Base-by-base conservation (phyloP, 2,888 invertebrate genomes). In the Pheosia tremula region DNA sequence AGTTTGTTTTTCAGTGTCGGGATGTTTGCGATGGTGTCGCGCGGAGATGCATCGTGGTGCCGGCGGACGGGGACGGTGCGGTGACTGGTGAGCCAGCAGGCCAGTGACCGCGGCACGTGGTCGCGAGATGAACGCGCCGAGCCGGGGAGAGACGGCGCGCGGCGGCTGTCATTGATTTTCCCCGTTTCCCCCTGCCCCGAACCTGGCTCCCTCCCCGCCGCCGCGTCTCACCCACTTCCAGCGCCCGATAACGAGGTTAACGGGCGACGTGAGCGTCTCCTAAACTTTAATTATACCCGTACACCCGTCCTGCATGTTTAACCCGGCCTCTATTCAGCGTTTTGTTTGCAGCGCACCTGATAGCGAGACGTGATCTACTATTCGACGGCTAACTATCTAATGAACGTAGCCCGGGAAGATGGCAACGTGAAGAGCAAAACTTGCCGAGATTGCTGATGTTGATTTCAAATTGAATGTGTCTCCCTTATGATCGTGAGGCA, bases 231-330 rank as follows among this genome's bases (percentile, higher is more conserved):
- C 93, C 93, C 93, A 92, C 92, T 92, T 92, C 92, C 90, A 92
- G 90, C 92, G 91, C 92, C 92, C 92, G 93, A 93, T 93, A 93
- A 93, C 93, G 93, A 93, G 93, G 93, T 93, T 93, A 93, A 93
- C 93, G 92, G 92, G 93, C 93, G 92, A 93, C 93, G 93, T 92
- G 93, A 92, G 93, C 91, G 91, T 93, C 91, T 93, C 92, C 92
- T 93, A 93, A 93, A 93, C 93, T 93, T 93, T 93, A 93, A 93
- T 93, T 93, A 93, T 91, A 91, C 91, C 89, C 88, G 90, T 93
- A 92, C 91, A 91, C 86, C 90, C 90, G 89, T 88, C 89, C 89
- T 91, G 90, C 91, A 93, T 93, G 93, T 92, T 93, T 91, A 92
- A 91, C 90, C 90, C 87, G 87, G 86, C 88, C 90, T 90, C 88